These are phyloP conservation scores for Oncorhynchus clarkii DNA, from an alignment of 2,113 vertebrate genomes.

Conservation along the genomic window DNA sequence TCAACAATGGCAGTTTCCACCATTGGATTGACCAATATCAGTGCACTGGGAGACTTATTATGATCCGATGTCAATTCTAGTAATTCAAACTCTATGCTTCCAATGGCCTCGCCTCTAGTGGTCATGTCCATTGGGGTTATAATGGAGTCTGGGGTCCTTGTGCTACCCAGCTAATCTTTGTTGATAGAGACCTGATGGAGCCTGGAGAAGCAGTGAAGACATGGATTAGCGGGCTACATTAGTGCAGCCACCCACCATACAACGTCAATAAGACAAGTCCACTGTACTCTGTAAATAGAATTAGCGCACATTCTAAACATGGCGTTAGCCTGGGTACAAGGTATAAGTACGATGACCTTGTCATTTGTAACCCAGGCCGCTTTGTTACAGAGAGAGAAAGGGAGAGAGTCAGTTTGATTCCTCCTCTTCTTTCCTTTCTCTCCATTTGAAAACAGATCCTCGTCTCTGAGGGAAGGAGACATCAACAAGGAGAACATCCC, in stretches of 20 bases:
- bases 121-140: not conserved
- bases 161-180: slow-evolving; percentile 55
- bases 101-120: not conserved
- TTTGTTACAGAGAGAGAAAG: slow-evolving; percentile 13
- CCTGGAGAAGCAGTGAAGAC: slow-evolving; percentile 34
- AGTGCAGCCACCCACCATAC: slow-evolving; percentile 21
- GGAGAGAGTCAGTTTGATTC: slow-evolving; percentile 26
- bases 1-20: too few relatives aligned
- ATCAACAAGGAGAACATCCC: slow-evolving; percentile 92
- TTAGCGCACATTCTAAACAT: slow-evolving; percentile 57
- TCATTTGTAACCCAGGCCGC: slow-evolving; percentile 17
- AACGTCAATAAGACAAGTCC: slow-evolving; percentile 33
- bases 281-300: slow-evolving; percentile 56
- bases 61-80: not conserved
- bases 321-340: slow-evolving; percentile 18
- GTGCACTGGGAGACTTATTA: too few relatives aligned
- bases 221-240: slow-evolving; percentile 49
- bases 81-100: not conserved
- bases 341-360: slow-evolving; percentile 48
- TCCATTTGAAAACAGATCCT: slow-evolving; percentile 39
- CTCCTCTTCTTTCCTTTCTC: slow-evolving; percentile 11
- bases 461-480: slow-evolving; percentile 62
- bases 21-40: too few relatives aligned
- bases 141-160: slow-evolving; percentile 27
- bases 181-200: slow-evolving; percentile 51